phyloP scores from a whole-genome alignment of 2,888 invertebrate species.

The Fabriciana adippe region DNA sequence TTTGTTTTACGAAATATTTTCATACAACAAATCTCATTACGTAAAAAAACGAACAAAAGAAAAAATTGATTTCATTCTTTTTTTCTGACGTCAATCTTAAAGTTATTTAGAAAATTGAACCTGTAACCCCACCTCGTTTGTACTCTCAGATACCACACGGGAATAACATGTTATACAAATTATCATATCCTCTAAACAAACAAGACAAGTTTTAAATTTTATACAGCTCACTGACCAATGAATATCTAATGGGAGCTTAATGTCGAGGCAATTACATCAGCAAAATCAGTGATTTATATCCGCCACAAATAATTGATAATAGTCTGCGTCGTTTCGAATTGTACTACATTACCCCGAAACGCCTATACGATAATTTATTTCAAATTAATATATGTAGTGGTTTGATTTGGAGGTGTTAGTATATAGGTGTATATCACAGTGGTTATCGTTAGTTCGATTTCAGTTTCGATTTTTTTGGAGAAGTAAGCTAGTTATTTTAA shows the following conservation, averaged over 20 bases:
- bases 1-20: too few relatives aligned
- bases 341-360: constrained; percentile 18
- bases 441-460: too few relatives aligned
- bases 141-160: neutral
- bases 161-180: neutral
- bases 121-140: neutral
- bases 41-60: too few relatives aligned
- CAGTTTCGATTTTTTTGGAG: too few relatives aligned
- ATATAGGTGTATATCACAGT: too few relatives aligned
- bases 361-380: neutral
- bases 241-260: constrained; percentile 28
- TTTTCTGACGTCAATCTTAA: too few relatives aligned
- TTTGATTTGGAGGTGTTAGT: too few relatives aligned
- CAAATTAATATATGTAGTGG: too few relatives aligned
- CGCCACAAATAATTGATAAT: constrained; percentile 34
- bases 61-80: too few relatives aligned
- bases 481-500: too few relatives aligned
- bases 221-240: constrained; percentile 24
- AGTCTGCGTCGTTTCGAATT: constrained; percentile 14
- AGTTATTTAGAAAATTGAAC: neutral
- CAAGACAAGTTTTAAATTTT: constrained; percentile 21
- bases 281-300: constrained; percentile 34
- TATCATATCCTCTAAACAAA: constrained; percentile 20
- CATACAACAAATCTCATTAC: too few relatives aligned
- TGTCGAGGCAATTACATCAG: constrained; percentile 35